These are phyloP conservation scores for Dendrocopos noguchii DNA, from an alignment of 2,113 vertebrate species.

Conservation along the genomic window DNA sequence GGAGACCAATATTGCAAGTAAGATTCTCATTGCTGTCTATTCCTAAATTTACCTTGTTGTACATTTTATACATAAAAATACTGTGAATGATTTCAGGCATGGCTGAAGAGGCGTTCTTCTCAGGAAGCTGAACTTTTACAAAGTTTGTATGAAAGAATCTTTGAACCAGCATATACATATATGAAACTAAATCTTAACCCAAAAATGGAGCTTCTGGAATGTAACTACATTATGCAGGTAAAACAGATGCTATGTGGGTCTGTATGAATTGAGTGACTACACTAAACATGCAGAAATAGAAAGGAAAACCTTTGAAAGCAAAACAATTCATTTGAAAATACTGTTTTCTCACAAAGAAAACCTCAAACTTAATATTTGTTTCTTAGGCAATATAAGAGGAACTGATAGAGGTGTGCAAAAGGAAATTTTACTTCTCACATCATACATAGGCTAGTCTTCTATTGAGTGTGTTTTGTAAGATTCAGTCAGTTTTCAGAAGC, in stretches of 20 bases:
- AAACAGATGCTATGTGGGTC: neutral
- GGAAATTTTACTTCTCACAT: neutral
- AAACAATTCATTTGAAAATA: neutral
- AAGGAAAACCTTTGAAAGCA: neutral
- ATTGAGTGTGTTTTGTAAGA: neutral
- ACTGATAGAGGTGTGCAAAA: neutral
- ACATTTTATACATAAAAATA: neutral
- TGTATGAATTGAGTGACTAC: neutral
- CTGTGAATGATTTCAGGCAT: slow-evolving; percentile 76
- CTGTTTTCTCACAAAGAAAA: neutral
- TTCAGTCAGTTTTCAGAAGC: neutral
- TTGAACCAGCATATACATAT: slow-evolving; percentile 72
- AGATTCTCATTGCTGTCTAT: neutral
- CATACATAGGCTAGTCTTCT: neutral
- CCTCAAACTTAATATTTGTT: neutral
- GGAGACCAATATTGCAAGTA: slow-evolving; percentile 81
- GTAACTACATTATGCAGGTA: slow-evolving; percentile 82
- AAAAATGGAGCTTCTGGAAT: slow-evolving; percentile 83
- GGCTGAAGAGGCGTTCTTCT: slow-evolving; percentile 79
- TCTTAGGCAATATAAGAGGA: neutral
- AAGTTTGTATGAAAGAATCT: slow-evolving; percentile 76
- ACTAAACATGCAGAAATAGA: neutral
- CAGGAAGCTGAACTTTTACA: slow-evolving; percentile 77
- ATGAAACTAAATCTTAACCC: slow-evolving; percentile 77
- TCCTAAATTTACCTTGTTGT: neutral